Evolutionary conservation across 2,888 invertebrate species (phyloP), one percentile per base, ranked within the genome.

Genomic region (Saturnia pavonia): DNA sequence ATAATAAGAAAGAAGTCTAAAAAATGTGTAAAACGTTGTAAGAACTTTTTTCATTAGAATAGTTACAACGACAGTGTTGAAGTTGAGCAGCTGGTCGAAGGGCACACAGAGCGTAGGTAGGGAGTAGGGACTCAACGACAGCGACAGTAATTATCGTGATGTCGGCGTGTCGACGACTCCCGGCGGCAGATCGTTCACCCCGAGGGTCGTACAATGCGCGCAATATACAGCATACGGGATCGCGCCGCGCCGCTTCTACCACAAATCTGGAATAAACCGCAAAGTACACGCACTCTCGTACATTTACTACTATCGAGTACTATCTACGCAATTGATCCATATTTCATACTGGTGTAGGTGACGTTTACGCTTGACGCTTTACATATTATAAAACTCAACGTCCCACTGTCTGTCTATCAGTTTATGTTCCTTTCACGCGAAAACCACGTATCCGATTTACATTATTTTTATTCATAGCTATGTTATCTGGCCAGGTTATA

Each of bases 91-190:
- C 76, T 80, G 82, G 78, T 78, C 75, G 78, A 77, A 81, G 82
- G 81, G 83, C 82, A 76, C 66, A 69, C 75, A 72, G 72, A 72
- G 69, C 70, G 73, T 74, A 77, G 74, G 77, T 82, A 82, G 79
- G 82, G 84, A 82, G 85, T 84, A 86, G 85, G 34, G 34, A 34
- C 87, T 84, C 75, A 83, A 89, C 89, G 89, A 90, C 91, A 83
- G 89, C 89, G 89, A 90, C 91, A 91, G 91, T 91, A 91, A 93
- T 93, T 93, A 93, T 92, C 91, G 88, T 84, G 83, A 82, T 70
- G 70, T 63, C 71, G 82, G 80, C 84, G 90, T 89, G 93, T 92
- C 93, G 92, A 86, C 93, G 93, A 93, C 93, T 91, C 88, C 85
- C 79, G 84, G 84, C 79, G 84, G 84, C 85, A 85, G 93, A 92